Evolutionary conservation across 2,113 vertebrate species (phyloP).

Genomic region (Drymodes brunneopygia): DNA sequence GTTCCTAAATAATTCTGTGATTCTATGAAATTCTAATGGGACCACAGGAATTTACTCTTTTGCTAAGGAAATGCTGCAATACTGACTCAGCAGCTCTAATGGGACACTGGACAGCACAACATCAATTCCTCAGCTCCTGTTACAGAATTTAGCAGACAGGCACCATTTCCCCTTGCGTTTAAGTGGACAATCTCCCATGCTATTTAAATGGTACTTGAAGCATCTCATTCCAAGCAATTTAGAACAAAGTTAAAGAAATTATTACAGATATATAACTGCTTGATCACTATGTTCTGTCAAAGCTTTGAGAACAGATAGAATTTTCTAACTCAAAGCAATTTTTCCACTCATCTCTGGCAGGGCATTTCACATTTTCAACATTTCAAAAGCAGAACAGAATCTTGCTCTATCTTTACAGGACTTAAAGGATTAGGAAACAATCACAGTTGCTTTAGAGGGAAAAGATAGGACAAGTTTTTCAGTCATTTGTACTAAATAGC

Average conservation of each 20-base stretch:
- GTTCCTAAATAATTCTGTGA: background rate
- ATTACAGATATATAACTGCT: background rate
- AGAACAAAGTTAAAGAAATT: background rate
- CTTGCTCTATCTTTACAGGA: background rate
- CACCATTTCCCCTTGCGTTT: background rate
- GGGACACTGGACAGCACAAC: background rate
- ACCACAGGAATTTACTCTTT: background rate
- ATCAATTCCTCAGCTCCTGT: background rate
- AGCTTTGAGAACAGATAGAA: background rate
- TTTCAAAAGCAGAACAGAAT: background rate
- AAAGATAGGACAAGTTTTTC: background rate
- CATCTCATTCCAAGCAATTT: background rate
- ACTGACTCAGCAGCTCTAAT: background rate
- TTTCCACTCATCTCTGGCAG: background rate
- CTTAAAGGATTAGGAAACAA: background rate
- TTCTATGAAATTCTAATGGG: background rate
- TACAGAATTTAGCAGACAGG: background rate
- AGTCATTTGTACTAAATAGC: background rate
- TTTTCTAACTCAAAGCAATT: background rate
- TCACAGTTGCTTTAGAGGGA: background rate
- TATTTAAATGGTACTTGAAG: background rate
- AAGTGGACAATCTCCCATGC: background rate
- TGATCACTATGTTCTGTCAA: background rate
- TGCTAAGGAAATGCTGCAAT: background rate
- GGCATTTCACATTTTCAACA: background rate